Evolutionary conservation across 2,888 invertebrate genomes (phyloP), one percentile per base, ranked within the genome.

Genomic region (Sphaerophoria rueppellii): DNA sequence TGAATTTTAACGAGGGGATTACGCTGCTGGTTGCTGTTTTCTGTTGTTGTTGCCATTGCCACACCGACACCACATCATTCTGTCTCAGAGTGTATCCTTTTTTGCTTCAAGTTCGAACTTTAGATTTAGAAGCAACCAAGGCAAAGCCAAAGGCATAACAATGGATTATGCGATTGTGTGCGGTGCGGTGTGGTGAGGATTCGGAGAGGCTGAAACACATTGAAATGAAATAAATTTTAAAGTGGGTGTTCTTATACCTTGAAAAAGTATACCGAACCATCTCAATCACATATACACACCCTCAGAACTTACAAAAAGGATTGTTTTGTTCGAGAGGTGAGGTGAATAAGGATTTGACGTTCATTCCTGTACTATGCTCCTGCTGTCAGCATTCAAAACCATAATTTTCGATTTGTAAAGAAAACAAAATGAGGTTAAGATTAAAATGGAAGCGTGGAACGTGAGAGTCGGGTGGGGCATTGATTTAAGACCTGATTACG

Each of bases 1-100:
- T 85, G 85, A 85, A 85, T 85, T 85, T 85, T 85, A 85, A 85
- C 85, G 85, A 85, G 85, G 76, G 58, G 72, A 81, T 81, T 77
- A 85, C 80, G 58, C 67, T 76, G 58, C 48, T 57, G 58, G 52
- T 12, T 24, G 54, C 4, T 80, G 32, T 32, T 24, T 24, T 24
- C 24, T 24, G 61, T 70, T 74, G 43, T 50, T 16, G 48, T 61
- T 32, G 1, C 32, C 34, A n/a, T 9, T 52, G 40, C 63, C 52
- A 50, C 16, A 43, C 14, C 78, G 72, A 60, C 78, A 60, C 58
- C 65, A 73, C 76, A 63, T 70, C 70, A 11, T 54, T 65, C 24
- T 58, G 40, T n/a, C 14, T 61, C 24, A 24, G 24, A 24, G 24
- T 71, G 75, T 79, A 75, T 79, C 72, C 77, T 74, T 82, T 82